Base-by-base conservation (phyloP, 2,888 invertebrate species). In the Artemia sp. region DNA sequence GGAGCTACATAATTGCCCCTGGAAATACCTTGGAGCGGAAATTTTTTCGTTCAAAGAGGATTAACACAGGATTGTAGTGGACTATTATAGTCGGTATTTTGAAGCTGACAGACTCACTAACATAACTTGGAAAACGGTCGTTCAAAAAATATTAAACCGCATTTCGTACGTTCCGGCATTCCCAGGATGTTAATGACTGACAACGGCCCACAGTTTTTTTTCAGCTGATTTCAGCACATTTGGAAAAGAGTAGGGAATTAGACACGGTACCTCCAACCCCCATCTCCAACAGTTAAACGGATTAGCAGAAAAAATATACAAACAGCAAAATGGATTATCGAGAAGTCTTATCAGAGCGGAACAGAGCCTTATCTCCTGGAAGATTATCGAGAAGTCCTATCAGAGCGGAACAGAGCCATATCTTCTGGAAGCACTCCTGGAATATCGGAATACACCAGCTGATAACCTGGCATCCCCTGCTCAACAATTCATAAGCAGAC, bases 31-130 rank as follows among this genome's bases (percentile, higher is more conserved):
- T 51, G 50, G 67, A 19, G 64, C 52, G 12, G 70, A 72, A 68
- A 67, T 72, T 70, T 70, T 19, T 51, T 50, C 14, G 19, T 52
- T 67, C 12, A 70, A 70, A 8, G 38, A 14, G 12, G 67, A 69
- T 52, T 50, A 71, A 19, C 69, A 72, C 53, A 51, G 73, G 67
- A 38, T 73, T 14, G 72, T 72, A 19, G 68, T 70, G 7, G 53
- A 70, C 51, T 50, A 68, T 38, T 38, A 38, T 69, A 50, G 70
- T 71, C 51, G 24, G 69, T 51, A 69, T 68, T 14, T 71, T 64
- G 38, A 72, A 67, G 66, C 70, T 64, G 50, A 70, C 71, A 51
- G 67, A 70, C 9, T 70, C 71, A 12, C 66, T 68, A 24, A 52
- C 69, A 5, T n/a, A 38, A 51, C 67, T 51, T 12, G 66, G 70